Percentiles rank a stretch among this genome's conserved stretches.
These are phyloP conservation scores for Micoletzkya japonica DNA, from an alignment of 2,888 invertebrate genomes.

Conservation along the genomic window DNA sequence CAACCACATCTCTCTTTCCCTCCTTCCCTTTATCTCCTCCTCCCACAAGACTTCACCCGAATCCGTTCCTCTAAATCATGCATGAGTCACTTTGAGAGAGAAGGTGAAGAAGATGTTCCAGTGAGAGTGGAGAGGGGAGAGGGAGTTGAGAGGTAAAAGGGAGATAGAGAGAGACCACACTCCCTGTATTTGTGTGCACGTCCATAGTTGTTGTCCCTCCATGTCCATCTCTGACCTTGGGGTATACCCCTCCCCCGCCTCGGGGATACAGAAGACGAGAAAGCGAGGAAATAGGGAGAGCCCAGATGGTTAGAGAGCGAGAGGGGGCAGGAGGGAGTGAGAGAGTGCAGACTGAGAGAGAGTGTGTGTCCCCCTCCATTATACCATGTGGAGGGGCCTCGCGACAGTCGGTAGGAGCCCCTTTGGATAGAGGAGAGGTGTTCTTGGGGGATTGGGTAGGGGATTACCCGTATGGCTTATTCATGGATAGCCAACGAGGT, in stretches of 20 bases:
- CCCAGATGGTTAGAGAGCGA: neutral
- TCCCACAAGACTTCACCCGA: neutral
- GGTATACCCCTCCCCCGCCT: neutral
- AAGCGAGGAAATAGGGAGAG: neutral
- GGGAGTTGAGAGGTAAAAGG: neutral
- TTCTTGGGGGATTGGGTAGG: too few species aligned
- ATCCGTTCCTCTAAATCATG: neutral
- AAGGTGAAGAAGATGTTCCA: neutral
- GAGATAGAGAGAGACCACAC: neutral
- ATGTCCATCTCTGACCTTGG: neutral
- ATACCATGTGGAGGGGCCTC: too few species aligned
- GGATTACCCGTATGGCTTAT: too few species aligned
- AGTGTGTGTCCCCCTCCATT: too few species aligned
- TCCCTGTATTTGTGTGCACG: neutral
- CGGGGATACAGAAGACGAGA: neutral
- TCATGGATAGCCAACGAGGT: too few species aligned
- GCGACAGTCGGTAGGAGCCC: too few species aligned
- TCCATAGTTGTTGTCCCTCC: neutral
- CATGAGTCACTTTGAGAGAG: neutral
- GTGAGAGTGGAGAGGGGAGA: neutral
- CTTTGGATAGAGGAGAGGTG: too few species aligned
- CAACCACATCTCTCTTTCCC: too few species aligned
- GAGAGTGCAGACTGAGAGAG: neutral
- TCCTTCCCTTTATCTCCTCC: neutral
- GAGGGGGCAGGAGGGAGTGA: neutral